phyloP scores from a whole-genome alignment of 92 coral and sea anemone genomes.

The Epizoanthus scotinus region DNA sequence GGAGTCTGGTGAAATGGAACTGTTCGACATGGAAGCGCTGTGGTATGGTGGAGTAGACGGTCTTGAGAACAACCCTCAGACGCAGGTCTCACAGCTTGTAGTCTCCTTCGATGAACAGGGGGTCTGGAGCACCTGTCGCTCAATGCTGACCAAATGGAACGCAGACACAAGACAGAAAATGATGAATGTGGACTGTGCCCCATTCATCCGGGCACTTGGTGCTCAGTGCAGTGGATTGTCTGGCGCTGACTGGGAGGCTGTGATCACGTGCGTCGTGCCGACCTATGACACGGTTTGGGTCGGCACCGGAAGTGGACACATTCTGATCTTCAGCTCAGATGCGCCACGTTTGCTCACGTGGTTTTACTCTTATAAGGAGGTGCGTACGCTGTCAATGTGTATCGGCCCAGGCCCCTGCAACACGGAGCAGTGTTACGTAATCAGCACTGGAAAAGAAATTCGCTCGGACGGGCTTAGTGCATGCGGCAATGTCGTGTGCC shows the following conservation, averaged over 20 bases:
- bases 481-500: constrained; percentile 67
- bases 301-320: constrained; percentile 86
- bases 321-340: constrained; percentile 76
- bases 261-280: constrained; percentile 77
- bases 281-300: constrained; percentile 90
- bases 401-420: constrained; percentile 89
- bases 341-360: constrained; percentile 81
- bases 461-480: constrained; percentile 73
- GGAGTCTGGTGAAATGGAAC: constrained; percentile 76
- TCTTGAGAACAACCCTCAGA: constrained; percentile 74
- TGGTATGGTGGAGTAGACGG: constrained; percentile 85
- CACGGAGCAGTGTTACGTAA: constrained; percentile 83
- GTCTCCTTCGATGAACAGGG: constrained; percentile 57
- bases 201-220: constrained; percentile 40
- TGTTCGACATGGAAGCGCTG: constrained; percentile 90
- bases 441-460: constrained; percentile 86
- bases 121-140: constrained; percentile 80
- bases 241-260: constrained; percentile 54
- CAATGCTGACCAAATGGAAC: constrained; percentile 89
- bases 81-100: constrained; percentile 62
- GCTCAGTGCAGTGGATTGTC: constrained; percentile 20
- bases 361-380: constrained; percentile 82
- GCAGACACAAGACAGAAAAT: constrained; percentile 61
- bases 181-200: constrained; percentile 71
- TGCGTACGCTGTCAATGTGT: constrained; percentile 77